Base-by-base conservation (phyloP, 2,113 vertebrate genomes). In the Nettapus auritus region DNA sequence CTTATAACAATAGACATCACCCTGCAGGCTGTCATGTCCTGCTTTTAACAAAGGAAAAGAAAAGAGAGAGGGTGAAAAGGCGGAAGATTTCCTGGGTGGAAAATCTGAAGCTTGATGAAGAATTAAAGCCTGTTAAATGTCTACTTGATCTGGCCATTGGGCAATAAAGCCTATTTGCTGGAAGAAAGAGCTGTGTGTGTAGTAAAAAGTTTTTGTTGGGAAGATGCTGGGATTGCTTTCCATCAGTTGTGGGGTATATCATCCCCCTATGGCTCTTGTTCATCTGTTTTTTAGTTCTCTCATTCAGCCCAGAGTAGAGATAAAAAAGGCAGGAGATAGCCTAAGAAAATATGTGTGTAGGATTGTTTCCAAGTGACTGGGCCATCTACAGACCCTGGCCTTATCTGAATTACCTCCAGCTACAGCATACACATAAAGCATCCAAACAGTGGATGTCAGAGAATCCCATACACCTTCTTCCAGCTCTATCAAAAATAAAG, bases 1-100 rank as follows among this genome's bases (percentile, higher is more conserved):
- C 77, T 96, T 78, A 67, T 38, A 95, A 96, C 95, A 96, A 96
- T 92, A 96, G 95, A 53, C 89, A 70, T 96, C 95, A 95, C 87
- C 89, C 86, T 82, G 66, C 89, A 86, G 90, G 84, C 95, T 95
- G 89, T 95, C 88, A 88, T 91, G 87, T 92, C 68, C 87, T 17
- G 60, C 66, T 86, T 96, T 95, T 89, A 66, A 94, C 96, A 91
- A 87, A 83, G 68, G 63, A 52, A 68, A 95, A 89, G 77, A 77
- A 86, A 87, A 90, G 60, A 77, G 60, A 33, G 53, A 31, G 26
- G 6, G 55, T 87, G 48, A 88, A 94, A 95, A 89, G 33, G 46
- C 94, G 75, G 67, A 96, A 92, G 70, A 92, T 90, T 89, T 88
- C 95, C 92, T 6, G 18, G 63, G 91, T 88, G 56, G 95, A 90